Evolutionary conservation across 2,888 invertebrate genomes (phyloP), one percentile per base, ranked within the genome.

Genomic region (Lacanobia wlatinum): DNA sequence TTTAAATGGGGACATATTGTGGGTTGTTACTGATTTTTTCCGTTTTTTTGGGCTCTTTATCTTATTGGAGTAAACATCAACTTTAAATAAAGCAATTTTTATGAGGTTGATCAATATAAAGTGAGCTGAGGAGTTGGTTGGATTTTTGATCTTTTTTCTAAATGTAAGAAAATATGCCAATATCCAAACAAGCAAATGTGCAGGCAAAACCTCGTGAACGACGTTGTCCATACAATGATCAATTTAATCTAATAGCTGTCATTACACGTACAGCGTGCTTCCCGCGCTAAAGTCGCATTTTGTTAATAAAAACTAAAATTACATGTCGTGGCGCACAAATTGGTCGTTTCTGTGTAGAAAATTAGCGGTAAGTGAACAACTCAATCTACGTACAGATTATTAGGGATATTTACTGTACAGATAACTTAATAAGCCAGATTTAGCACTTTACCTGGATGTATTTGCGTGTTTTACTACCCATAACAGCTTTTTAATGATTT

Each of bases 351-450:
- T 75, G 79, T 79, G 72, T 76, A 87, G 85, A 85, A 88, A 88
- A 89, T 89, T 86, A 84, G 86, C 78, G 76, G 73, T 77, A 73
- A 85, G 79, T 78, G 79, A 83, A 87, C 71, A 79, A 88, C 86
- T 89, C 87, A 89, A 87, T 90, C 84, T 87, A 79, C 82, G 80
- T 70, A 83, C 77, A 82, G 82, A 87, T 89, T 87, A 89, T 89
- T 87, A 88, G 70, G 80, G 87, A 82, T 88, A 90, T 91, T 91
- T 91, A 89, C 88, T 88, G 18, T 89, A 88, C 84, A 89, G 88
- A 90, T 91, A 90, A 88, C 91, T 92, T 91, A 91, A 91, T 92
- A 90, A 89, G 88, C 87, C 80, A 87, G 84, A 90, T 90, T 92
- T 92, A 90, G 88, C 89, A 87, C 89, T 89, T 88, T 78, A 72